Evolutionary conservation across 2,888 invertebrate species (phyloP), one percentile per base, ranked within the genome.

Genomic region (Myathropa florea): DNA sequence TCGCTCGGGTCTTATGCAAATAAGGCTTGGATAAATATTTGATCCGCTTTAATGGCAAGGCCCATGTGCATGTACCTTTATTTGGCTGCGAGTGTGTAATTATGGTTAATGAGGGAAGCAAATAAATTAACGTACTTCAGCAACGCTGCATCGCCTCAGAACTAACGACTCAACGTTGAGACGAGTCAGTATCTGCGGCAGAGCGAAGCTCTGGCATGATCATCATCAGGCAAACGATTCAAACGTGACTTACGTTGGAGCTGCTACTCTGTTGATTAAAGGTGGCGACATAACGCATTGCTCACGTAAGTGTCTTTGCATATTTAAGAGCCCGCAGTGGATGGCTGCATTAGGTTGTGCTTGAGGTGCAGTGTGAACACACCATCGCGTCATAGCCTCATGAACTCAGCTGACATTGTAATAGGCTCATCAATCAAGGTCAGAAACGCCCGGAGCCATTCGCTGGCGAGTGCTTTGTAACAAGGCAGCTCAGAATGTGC

Each of bases 51-150:
- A 81, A 77, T 81, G 84, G 76, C 26, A 30, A 73, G 33, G 36
- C 59, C 46, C 39, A 24, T 65, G 71, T 72, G 33, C 76, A 59
- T 81, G 80, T 73, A 28, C 67, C 33, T 60, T 68, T 36, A 63
- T 67, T 39, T 63, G 12, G 39, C 57, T 53, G 63, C 24, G 23
- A 57, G 68, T 80, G 60, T 78, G 55, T 81, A 75, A 84, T 84
- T 80, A 81, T 81, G 76, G 84, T 76, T 81, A 77, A 84, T 84
- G 71, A 84, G 53, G 60, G 57, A 76, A 76, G 84, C 60, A 84
- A 84, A 84, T 84, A 84, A 80, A 84, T 84, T 76, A 76, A 84
- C 64, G 73, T 75, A 72, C 67, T 73, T 64, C 18, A 12, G 60
- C 23, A 75, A 39, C 61, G 68, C 70, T 61, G 46, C 59, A 28